phyloP scores from a whole-genome alignment of 2,888 invertebrate genomes.

The Apeira syringaria region DNA sequence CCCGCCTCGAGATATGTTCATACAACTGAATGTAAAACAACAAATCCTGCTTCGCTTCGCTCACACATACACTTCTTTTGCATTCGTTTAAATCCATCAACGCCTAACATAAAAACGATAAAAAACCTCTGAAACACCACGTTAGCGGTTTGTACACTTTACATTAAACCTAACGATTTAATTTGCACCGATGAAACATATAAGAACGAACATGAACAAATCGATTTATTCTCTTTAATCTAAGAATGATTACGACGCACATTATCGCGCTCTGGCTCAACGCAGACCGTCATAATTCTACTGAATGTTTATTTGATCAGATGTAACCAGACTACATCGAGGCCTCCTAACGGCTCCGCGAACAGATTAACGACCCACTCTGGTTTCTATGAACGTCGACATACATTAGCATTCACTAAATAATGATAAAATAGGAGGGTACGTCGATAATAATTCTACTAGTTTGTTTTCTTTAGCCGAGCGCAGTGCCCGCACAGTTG shows the following conservation, averaged over 20 bases:
- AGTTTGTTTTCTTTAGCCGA: constrained; percentile 51
- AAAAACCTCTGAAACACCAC: too few species aligned
- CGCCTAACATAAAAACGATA: too few species aligned
- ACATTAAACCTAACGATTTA: background rate
- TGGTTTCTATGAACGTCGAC: constrained; percentile 68
- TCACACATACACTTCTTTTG: too few species aligned
- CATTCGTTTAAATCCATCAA: too few species aligned
- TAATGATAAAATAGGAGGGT: constrained; percentile 55
- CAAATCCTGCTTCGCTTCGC: too few species aligned
- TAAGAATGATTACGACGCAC: constrained; percentile 25
- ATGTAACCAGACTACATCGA: constrained; percentile 45
- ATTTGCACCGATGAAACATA: constrained; percentile 9
- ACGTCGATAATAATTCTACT: constrained; percentile 59
- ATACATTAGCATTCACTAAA: constrained; percentile 66
- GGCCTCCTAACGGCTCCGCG: constrained; percentile 41
- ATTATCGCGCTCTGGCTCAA: constrained; percentile 4
- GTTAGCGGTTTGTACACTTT: too few species aligned
- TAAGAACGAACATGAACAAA: constrained; percentile 11
- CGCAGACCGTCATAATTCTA: constrained; percentile 43
- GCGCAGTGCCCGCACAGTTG: constrained; percentile 27
- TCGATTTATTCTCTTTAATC: constrained; percentile 26
- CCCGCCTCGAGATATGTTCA: too few species aligned
- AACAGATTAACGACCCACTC: constrained; percentile 59
- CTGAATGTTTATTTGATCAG: constrained; percentile 59
- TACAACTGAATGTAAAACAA: too few species aligned